Conservation (phyloP, 2,113 vertebrate species). For the Ranitomeya imitator region DNA sequence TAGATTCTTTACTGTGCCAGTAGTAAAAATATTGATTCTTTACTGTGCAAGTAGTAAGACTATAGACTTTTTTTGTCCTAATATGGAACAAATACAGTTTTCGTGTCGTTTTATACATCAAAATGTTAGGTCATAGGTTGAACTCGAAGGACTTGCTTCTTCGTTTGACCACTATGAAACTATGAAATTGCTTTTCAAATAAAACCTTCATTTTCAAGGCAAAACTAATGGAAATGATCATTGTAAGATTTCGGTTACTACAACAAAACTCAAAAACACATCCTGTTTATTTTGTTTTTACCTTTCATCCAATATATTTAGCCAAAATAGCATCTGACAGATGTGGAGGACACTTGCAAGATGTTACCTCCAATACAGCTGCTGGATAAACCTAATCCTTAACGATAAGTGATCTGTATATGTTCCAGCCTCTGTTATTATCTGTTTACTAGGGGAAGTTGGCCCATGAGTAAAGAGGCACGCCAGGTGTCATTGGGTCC, state of each 20-base stretch:
- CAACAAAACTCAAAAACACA: background rate
- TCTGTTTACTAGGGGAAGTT: background rate
- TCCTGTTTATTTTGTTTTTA: background rate
- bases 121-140: no score
- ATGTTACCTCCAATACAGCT: constrained; percentile 30
- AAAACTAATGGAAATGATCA: background rate
- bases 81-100: no score
- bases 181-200: no score
- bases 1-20: no score
- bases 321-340: constrained; percentile 40
- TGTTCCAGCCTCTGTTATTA: background rate
- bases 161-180: no score
- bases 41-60: no score
- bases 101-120: no score
- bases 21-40: no score
- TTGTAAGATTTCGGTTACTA: constrained; percentile 11
- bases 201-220: background rate
- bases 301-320: background rate
- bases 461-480: background rate
- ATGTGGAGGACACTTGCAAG: constrained; percentile 12
- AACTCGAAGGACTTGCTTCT: no score
- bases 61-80: no score
- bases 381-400: background rate
- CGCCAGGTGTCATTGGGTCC: background rate
- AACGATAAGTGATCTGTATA: background rate